Base-by-base conservation (phyloP, 2,888 invertebrate species). In the Argyresthia albistria region DNA sequence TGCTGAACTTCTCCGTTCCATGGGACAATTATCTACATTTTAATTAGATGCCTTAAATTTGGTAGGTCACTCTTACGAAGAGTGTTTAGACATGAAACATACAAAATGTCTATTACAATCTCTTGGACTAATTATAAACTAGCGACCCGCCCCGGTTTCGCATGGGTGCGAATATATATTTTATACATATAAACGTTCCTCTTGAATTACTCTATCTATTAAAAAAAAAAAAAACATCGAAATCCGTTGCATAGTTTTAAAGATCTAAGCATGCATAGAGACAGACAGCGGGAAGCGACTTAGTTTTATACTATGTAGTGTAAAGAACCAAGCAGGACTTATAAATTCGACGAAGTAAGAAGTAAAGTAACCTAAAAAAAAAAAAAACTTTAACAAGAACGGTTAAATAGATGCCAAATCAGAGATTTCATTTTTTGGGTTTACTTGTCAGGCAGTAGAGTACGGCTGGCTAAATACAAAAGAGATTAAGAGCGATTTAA, bases 381-480 rank as follows among this genome's bases (percentile, higher is more conserved):
- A 25, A 6, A 25, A 25, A 25, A 25, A 25, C n/a, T 43, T n/a
- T 43, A 37, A 11, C 15, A 42, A 48, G 57, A 55, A 10, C 43
- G 43, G 7, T 64, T 25, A 25, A 25, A 25, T 25, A 25, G 6
- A 25, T 25, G 58, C 11, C 59, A 55, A 54, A 58, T 62, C 10
- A 49, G 58, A 48, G 42, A 56, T 7, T 59, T 60, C 54, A 56
- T 7, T 14, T 64, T 0, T 8, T 61, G 15, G 63, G 63, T 1
- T 50, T 57, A 16, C 58, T 45, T 68, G 65, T 45, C 67, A 66
- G 12, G 67, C 62, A 1, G 56, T 65, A 11, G 59, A 64, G 50
- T 67, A 67, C 52, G 62, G 65, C 4, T 63, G 59, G 60, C 55
- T 66, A 10, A 61, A 66, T n/a, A 64, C 65, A 0, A 68, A 67